A percentile compares a stretch with the other conserved stretches of the same genome.
phyloP scores from a whole-genome alignment of 2,888 invertebrate genomes.

The Chalcosyrphus nemorum region DNA sequence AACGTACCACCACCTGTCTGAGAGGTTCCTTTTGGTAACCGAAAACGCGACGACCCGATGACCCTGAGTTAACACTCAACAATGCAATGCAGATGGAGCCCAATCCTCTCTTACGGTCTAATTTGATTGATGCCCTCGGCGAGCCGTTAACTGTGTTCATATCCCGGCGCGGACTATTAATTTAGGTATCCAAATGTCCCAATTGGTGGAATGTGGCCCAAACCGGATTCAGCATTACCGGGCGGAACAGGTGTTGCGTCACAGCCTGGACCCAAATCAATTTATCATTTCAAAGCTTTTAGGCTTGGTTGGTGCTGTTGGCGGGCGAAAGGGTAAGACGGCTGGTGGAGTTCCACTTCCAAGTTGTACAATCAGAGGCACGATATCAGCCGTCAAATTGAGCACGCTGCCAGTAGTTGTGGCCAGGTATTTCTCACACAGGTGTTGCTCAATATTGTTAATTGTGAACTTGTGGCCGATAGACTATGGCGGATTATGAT shows the following conservation, averaged over 20 bases:
- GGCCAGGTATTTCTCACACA: constrained; percentile 44
- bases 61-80: constrained; percentile 60
- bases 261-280: constrained; percentile 55
- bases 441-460: constrained; percentile 62
- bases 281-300: constrained; percentile 65
- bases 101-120: constrained; percentile 1
- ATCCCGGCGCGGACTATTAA: constrained; percentile 55
- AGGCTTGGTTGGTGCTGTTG: not conserved
- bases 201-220: constrained; percentile 39
- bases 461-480: constrained; percentile 38
- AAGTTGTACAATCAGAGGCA: constrained; percentile 47
- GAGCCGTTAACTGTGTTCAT: constrained; percentile 50
- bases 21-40: constrained; percentile 13
- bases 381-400: constrained; percentile 52
- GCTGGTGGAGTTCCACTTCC: not conserved
- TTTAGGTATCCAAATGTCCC: constrained; percentile 64
- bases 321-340: not conserved
- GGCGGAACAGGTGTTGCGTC: constrained; percentile 70
- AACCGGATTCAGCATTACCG: constrained; percentile 33
- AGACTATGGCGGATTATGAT: constrained; percentile 34
- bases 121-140: constrained; percentile 63
- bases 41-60: constrained; percentile 54
- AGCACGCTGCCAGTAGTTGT: constrained; percentile 17
- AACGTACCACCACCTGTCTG: constrained; percentile 3
- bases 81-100: constrained; percentile 24